phyloP scores from a whole-genome alignment of 1,140 invertebrate genomes.

The Drosophila sp. region DNA sequence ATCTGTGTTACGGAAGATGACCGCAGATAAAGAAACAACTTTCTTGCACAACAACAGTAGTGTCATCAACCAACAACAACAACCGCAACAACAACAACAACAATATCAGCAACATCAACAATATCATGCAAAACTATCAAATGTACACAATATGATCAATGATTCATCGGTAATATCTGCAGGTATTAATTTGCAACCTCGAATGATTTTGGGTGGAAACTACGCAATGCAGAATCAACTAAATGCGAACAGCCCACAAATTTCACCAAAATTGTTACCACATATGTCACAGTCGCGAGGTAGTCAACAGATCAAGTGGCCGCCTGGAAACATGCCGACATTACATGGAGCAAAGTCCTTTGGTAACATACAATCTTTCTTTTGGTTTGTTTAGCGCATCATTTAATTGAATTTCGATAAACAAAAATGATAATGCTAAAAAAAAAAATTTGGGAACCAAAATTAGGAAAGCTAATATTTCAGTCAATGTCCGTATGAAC shows the following conservation, averaged over 20 bases:
- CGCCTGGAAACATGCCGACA: constrained; percentile 64
- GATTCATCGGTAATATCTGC: constrained; percentile 41
- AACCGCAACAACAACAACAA: constrained; percentile 52
- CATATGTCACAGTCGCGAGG: constrained; percentile 46
- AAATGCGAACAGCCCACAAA: constrained; percentile 44
- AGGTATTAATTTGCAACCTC: constrained; percentile 51
- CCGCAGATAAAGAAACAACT: constrained; percentile 91
- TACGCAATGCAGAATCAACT: constrained; percentile 50
- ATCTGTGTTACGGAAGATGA: constrained; percentile 96
- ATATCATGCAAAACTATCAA: constrained; percentile 78
- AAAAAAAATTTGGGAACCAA: too few relatives aligned
- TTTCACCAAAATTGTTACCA: constrained; percentile 49
- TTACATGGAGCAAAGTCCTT: constrained; percentile 52
- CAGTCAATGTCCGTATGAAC: too few relatives aligned
- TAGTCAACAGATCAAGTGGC: constrained; percentile 60
- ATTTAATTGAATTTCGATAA: too few relatives aligned
- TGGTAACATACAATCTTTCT: constrained; percentile 40
- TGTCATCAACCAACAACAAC: constrained; percentile 57
- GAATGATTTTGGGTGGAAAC: constrained; percentile 80
- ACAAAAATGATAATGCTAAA: too few relatives aligned
- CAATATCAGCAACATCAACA: constrained; percentile 47
- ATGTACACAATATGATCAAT: constrained; percentile 29
- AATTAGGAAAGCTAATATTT: too few relatives aligned
- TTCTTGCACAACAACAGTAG: constrained; percentile 21
- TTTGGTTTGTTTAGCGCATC: background rate